These are phyloP conservation scores for Lithophane ornitopus DNA, from an alignment of 2,888 invertebrate genomes.

Conservation along the genomic window DNA sequence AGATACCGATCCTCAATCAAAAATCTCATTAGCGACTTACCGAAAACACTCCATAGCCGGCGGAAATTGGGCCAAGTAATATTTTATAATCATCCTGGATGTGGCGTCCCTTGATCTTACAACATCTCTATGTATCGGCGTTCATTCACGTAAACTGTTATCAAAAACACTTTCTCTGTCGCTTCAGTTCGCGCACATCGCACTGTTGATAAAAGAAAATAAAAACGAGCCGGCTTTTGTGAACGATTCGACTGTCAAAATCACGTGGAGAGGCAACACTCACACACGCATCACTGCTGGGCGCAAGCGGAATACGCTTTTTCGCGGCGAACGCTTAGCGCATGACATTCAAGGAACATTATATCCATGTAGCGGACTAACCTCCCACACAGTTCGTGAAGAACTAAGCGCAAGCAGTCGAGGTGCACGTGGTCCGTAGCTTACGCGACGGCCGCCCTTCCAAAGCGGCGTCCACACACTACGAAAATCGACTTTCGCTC, in stretches of 20 bases:
- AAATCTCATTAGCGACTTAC: conserved; percentile 79
- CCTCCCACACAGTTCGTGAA: conserved; percentile 90
- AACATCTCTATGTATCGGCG: conserved; percentile 74
- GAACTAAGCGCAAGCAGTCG: conserved; percentile 90
- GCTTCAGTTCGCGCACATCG: conserved; percentile 72
- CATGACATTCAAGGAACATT: conserved; percentile 86
- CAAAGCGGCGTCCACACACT: conserved; percentile 81
- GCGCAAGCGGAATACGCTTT: conserved; percentile 81
- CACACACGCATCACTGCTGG: conserved; percentile 79
- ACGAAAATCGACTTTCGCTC: conserved; percentile 87
- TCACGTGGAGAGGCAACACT: conserved; percentile 83
- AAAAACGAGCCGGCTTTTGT: conserved; percentile 78
- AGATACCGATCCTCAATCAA: conserved; percentile 73
- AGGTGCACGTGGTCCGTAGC: conserved; percentile 89
- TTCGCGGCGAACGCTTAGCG: conserved; percentile 83
- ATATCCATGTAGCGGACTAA: conserved; percentile 89
- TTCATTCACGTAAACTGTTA: conserved; percentile 76
- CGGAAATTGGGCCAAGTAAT: conserved; percentile 74
- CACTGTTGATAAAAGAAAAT: conserved; percentile 75
- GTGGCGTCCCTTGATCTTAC: conserved; percentile 73
- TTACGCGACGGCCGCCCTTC: conserved; percentile 89
- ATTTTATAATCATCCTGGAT: conserved; percentile 74
- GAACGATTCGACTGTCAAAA: conserved; percentile 84
- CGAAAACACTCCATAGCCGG: conserved; percentile 83
- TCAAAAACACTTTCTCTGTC: conserved; percentile 81